phyloP scores from a whole-genome alignment of 2,888 invertebrate species.

The Nomada fabriciana region DNA sequence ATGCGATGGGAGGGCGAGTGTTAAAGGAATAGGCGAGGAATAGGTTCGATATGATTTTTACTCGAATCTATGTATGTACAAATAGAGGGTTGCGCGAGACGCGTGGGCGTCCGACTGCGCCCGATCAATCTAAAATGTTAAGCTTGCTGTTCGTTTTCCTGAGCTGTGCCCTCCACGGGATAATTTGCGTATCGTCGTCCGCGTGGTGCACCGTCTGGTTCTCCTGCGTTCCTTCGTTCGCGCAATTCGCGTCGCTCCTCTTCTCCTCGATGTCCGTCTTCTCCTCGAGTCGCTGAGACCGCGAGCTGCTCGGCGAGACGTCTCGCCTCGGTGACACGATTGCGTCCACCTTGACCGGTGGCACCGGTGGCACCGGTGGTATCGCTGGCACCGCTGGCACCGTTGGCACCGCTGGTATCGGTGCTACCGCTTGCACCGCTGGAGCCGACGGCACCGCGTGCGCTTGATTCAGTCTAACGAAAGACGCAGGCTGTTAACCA shows the following conservation, averaged over 20 bases:
- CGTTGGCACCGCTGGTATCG: no score
- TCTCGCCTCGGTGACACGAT: constrained; percentile 12
- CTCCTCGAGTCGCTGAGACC: constrained; percentile 16
- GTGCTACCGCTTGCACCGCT: not conserved
- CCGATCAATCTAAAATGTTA: constrained; percentile 89
- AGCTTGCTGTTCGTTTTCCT: constrained; percentile 96
- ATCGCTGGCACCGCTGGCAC: not conserved
- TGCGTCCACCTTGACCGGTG: constrained; percentile 12
- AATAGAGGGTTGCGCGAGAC: not conserved
- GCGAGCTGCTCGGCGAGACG: constrained; percentile 5
- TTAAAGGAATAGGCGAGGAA: no score
- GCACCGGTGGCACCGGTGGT: not conserved
- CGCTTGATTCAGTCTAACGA: constrained; percentile 23
- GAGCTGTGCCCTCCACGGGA: constrained; percentile 95
- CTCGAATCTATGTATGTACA: constrained; percentile 44
- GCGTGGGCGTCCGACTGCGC: not conserved
- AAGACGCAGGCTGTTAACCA: not conserved
- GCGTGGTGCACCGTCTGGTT: not conserved
- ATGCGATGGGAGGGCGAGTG: no score
- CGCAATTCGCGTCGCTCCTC: constrained; percentile 11
- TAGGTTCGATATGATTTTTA: constrained; percentile 41
- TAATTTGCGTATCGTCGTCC: constrained; percentile 89
- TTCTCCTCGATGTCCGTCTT: constrained; percentile 38
- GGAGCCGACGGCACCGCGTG: not conserved
- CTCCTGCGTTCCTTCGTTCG: not conserved